These are phyloP conservation scores for Mus caroli DNA, from an alignment of 2,797 vertebrate genomes.

Conservation along the genomic window DNA sequence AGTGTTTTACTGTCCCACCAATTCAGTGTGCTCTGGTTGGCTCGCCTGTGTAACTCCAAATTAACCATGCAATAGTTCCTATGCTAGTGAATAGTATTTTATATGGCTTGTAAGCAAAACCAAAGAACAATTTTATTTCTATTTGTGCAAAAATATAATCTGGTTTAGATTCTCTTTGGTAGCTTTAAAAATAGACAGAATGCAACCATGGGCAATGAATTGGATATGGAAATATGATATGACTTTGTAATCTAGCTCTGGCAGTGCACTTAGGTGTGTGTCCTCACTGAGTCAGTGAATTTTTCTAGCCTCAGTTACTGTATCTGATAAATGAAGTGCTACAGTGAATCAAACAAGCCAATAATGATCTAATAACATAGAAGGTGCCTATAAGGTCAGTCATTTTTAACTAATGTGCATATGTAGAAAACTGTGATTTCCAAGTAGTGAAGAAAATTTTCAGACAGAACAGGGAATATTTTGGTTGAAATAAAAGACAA, in stretches of 20 bases:
- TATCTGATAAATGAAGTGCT: slow-evolving; percentile 5
- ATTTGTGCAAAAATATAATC: slow-evolving; percentile 60
- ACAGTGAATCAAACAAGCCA: neutral
- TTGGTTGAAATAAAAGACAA: slow-evolving; percentile 43
- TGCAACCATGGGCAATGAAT: neutral
- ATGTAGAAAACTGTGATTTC: neutral
- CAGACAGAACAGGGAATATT: slow-evolving; percentile 38
- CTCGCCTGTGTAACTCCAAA: slow-evolving; percentile 67
- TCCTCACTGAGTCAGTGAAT: neutral
- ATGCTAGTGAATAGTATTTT: slow-evolving; percentile 60
- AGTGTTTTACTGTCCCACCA: slow-evolving; percentile 73
- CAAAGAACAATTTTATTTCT: slow-evolving; percentile 60
- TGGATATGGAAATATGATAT: neutral
- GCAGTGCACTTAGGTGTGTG: neutral
- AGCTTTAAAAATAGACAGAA: slow-evolving; percentile 54
- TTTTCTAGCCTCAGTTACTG: slow-evolving; percentile 8
- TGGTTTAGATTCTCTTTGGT: slow-evolving; percentile 66
- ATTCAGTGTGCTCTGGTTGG: slow-evolving; percentile 63
- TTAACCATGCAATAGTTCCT: slow-evolving; percentile 71
- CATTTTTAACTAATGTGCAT: neutral
- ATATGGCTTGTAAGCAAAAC: slow-evolving; percentile 71
- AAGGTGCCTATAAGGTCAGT: neutral
- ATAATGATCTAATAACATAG: slow-evolving; percentile 1
- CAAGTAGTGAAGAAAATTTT: neutral
- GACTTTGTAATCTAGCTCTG: slow-evolving; percentile 35